Evolutionary conservation across 2,113 vertebrate species (phyloP).

Genomic region (Rhinogobius similis): DNA sequence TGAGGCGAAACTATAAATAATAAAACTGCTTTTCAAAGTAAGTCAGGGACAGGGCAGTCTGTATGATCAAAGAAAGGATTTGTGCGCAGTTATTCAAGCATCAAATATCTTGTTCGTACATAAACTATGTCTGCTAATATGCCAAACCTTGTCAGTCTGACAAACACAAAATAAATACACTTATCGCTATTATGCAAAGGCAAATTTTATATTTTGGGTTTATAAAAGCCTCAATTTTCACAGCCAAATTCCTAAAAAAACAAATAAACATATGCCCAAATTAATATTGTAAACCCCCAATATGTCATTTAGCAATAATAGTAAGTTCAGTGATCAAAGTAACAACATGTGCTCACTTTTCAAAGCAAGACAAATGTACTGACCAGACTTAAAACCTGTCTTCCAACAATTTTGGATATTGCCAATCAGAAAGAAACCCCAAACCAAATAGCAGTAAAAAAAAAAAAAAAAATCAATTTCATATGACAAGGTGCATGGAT

Average conservation of each 20-base stretch:
- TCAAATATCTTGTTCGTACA: background rate
- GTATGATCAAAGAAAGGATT: background rate
- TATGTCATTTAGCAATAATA: no score
- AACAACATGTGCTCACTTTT: background rate
- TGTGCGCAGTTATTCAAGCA: background rate
- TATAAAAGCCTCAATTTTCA: no score
- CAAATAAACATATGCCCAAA: no score
- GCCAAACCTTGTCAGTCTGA: no score
- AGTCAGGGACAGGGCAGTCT: background rate
- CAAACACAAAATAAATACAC: no score
- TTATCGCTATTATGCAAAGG: no score
- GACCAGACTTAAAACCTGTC: conserved; percentile 8
- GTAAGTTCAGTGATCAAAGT: background rate
- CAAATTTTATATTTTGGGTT: no score
- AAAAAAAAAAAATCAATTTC: conserved; percentile 50
- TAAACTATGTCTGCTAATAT: background rate
- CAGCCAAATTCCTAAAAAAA: no score
- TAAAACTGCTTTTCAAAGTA: background rate
- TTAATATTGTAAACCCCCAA: no score
- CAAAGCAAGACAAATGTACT: conserved; percentile 5
- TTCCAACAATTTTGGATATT: conserved; percentile 30
- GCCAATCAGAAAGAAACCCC: conserved; percentile 37
- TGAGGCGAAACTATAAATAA: background rate
- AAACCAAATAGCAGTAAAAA: conserved; percentile 32
- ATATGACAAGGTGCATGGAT: conserved; percentile 54